Base-by-base conservation (phyloP, 2,113 vertebrate species). In the Alethe diademata region DNA sequence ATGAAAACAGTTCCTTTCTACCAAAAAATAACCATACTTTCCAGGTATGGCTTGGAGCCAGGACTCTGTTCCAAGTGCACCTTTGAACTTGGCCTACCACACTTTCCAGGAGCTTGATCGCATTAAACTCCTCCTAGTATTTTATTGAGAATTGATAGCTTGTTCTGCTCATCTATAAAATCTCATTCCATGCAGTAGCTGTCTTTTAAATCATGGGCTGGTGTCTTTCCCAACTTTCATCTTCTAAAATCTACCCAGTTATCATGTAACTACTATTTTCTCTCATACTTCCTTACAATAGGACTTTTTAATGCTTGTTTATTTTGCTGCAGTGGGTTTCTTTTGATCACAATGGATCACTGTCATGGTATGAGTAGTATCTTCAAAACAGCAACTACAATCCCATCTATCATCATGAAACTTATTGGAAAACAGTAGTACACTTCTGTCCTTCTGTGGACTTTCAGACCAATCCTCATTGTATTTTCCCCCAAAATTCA, bases 311-410 rank as follows among this genome's bases (percentile, higher is more conserved):
- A 78, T 86, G 74, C 82, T 93, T 96, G 61, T 73, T 96, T 97
- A 86, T 91, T 83, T 94, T 94, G 73, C 78, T 85, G 92, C 79
- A 92, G 62, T 50, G 81, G 78, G 92, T 96, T 95, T 95, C 91
- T 96, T 96, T 95, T 93, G 86, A 86, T 97, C 92, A 93, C 82
- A 97, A 86, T 22, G 53, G 95, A 92, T 96, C 89, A 79, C 70
- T 96, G 95, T 96, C 74, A 67, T 6, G 8, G 19, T 45, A 94
- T 92, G 92, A 98, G 86, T 96, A 97, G 94, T 95, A 90, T 72
- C 75, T 95, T 92, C 45, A 36, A 83, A 95, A 93, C 22, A 33
- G 76, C 58, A 96, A 95, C 92, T 65, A 78, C 48, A 89, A 83
- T 54, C 69, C 47, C 78, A 95, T 95, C 53, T 70, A 95, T 97